These are phyloP conservation scores for Casuarius casuarius DNA, from an alignment of 2,113 vertebrate genomes.

Conservation along the genomic window DNA sequence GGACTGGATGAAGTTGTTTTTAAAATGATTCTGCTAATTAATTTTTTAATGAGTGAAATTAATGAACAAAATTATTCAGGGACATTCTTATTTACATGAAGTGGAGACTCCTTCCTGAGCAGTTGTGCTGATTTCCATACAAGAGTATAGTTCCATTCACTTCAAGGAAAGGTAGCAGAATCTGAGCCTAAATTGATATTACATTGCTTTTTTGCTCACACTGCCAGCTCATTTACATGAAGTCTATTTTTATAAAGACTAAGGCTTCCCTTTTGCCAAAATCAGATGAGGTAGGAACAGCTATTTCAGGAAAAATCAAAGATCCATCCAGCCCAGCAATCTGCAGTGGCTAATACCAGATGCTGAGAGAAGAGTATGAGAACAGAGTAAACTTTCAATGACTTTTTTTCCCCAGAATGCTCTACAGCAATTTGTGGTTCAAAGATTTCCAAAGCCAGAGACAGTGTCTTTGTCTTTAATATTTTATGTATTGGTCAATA, in stretches of 20 bases:
- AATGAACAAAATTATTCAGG: background rate
- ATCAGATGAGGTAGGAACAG: background rate
- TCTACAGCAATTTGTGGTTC: background rate
- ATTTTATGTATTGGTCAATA: background rate
- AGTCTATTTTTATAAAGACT: background rate
- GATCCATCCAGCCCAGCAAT: background rate
- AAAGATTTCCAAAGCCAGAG: background rate
- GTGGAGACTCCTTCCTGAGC: background rate
- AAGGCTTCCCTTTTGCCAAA: background rate
- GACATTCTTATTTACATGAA: background rate
- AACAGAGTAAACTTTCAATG: background rate
- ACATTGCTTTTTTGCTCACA: background rate
- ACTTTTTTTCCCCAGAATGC: background rate
- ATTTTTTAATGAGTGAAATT: background rate
- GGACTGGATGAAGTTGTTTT: background rate
- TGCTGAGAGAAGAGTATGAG: background rate
- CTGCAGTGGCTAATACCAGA: background rate
- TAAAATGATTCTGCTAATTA: background rate
- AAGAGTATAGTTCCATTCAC: background rate
- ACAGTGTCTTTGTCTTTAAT: background rate
- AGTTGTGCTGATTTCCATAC: background rate
- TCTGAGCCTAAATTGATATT: background rate
- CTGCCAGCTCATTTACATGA: background rate
- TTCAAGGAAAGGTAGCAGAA: background rate
- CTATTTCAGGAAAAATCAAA: background rate